Evolutionary conservation across 2,113 vertebrate genomes (phyloP).

Genomic region (Aepyceros melampus): DNA sequence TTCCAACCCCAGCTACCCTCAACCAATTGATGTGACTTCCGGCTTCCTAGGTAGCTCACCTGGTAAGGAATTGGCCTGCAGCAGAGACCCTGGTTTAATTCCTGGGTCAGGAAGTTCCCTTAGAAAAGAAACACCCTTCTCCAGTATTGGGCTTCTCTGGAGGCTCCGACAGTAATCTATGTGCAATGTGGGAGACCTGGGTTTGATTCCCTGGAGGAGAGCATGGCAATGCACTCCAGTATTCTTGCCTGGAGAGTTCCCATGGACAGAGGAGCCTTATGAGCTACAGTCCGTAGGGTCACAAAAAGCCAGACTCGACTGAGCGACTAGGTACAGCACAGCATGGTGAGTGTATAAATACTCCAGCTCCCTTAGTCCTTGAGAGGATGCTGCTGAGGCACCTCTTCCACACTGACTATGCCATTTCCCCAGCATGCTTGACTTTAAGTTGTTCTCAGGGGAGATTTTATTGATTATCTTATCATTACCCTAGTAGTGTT

Average conservation of each 20-base stretch:
- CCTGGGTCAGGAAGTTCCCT: neutral
- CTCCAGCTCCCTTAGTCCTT: accelerated
- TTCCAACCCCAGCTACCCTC: neutral
- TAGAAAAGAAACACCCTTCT: neutral
- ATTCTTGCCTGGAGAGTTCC: neutral
- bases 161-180: neutral
- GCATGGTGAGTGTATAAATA: neutral
- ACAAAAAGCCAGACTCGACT: neutral
- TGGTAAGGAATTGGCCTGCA: neutral
- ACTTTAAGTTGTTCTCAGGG: neutral
- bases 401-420: neutral
- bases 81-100: neutral
- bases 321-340: neutral
- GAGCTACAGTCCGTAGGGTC: neutral
- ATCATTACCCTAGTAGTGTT: neutral
- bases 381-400: neutral
- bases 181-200: neutral
- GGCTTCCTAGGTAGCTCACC: neutral
- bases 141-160: neutral
- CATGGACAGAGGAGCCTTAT: neutral
- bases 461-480: neutral
- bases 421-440: neutral
- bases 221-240: neutral
- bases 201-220: neutral
- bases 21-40: neutral